Conservation (phyloP, 2,888 invertebrate species). For the Melieria crassipennis region DNA sequence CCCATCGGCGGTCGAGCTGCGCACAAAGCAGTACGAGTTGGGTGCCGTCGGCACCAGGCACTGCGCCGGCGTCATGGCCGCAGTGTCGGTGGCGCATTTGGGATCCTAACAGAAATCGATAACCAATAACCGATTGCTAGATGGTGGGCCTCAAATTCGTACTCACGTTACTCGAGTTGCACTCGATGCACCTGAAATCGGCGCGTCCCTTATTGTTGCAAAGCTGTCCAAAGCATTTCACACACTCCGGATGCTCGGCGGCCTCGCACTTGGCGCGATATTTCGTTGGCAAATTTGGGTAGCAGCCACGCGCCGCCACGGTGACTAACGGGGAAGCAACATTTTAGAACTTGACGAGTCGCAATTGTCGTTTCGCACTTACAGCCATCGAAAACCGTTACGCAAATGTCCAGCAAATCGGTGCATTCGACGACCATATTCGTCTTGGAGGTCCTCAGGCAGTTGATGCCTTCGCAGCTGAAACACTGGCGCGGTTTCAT, state of each 20-base stretch:
- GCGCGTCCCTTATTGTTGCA: constrained; percentile 57
- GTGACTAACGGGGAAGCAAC: constrained; percentile 43
- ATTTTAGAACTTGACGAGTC: background rate
- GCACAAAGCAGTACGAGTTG: constrained; percentile 60
- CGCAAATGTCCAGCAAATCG: constrained; percentile 59
- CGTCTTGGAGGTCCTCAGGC: constrained; percentile 50
- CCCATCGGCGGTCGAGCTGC: constrained; percentile 21
- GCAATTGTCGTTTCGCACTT: constrained; percentile 30
- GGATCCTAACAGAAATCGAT: constrained; percentile 42
- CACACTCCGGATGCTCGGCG: constrained; percentile 48
- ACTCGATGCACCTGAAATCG: constrained; percentile 56
- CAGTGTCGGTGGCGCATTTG: constrained; percentile 46
- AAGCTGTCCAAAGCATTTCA: constrained; percentile 52
- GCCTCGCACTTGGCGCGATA: constrained; percentile 52
- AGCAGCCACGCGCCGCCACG: constrained; percentile 56
- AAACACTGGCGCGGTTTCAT: constrained; percentile 49
- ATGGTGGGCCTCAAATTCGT: constrained; percentile 2
- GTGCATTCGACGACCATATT: constrained; percentile 49
- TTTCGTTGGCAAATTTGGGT: constrained; percentile 46
- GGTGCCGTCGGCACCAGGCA: constrained; percentile 53
- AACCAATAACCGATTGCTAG: background rate
- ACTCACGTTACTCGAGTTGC: constrained; percentile 53
- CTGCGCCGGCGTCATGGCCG: constrained; percentile 43
- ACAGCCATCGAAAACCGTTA: constrained; percentile 59
- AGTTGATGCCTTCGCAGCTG: constrained; percentile 59